These are phyloP conservation scores for Adrianichthys oophorus DNA, from an alignment of 2,797 vertebrate species.

Conservation along the genomic window DNA sequence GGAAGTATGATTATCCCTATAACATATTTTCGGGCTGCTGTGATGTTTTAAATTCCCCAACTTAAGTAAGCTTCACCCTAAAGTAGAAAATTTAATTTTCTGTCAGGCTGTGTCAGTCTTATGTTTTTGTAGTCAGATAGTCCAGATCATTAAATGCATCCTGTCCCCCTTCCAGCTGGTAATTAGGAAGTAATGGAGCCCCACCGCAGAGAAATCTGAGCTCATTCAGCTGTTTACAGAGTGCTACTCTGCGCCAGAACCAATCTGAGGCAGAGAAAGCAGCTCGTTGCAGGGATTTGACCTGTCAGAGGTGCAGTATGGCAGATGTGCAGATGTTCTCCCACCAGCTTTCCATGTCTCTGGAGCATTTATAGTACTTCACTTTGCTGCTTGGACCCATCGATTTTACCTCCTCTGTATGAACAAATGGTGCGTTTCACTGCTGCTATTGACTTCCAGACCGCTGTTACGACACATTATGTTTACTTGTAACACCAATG, in stretches of 20 bases:
- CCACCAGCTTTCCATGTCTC: slow-evolving; percentile 34
- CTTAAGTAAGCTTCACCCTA: too few relatives aligned
- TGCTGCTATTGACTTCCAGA: neutral
- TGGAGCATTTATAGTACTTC: slow-evolving; percentile 48
- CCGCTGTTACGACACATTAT: neutral
- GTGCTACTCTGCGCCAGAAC: slow-evolving; percentile 31
- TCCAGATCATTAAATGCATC: slow-evolving; percentile 53
- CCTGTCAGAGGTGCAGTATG: slow-evolving; percentile 38
- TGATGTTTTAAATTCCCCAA: too few relatives aligned
- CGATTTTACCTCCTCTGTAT: slow-evolving; percentile 41
- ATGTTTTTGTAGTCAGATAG: slow-evolving; percentile 28
- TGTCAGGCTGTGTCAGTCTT: slow-evolving; percentile 13
- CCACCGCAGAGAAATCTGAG: slow-evolving; percentile 55
- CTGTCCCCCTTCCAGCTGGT: slow-evolving; percentile 63
- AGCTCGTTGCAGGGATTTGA: slow-evolving; percentile 16
- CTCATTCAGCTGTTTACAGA: slow-evolving; percentile 33
- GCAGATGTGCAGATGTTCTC: slow-evolving; percentile 39
- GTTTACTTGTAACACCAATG: neutral
- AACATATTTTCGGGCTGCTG: too few relatives aligned
- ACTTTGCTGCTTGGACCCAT: slow-evolving; percentile 49
- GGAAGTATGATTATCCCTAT: slow-evolving; percentile 59
- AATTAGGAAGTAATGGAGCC: slow-evolving; percentile 65
- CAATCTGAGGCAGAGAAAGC: slow-evolving; percentile 33
- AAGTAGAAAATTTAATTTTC: neutral
- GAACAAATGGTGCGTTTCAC: slow-evolving; percentile 2